phyloP scores from a whole-genome alignment of 2,113 vertebrate species.

The Falco punctatus region DNA sequence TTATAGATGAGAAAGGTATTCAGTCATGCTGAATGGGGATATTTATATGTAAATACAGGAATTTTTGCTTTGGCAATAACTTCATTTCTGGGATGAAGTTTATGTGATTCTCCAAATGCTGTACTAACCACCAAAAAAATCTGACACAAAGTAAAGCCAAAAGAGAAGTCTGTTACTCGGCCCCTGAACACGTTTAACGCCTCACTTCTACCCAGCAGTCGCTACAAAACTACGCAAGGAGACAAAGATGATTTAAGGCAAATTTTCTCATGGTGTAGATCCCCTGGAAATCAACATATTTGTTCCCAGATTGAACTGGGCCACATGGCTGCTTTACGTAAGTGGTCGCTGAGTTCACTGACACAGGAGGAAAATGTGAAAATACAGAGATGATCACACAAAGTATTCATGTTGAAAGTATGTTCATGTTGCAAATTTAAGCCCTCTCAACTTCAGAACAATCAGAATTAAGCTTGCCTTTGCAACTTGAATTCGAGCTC shows the following conservation, averaged over 20 bases:
- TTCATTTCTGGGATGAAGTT: constrained; percentile 58
- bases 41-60: constrained; percentile 77
- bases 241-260: neutral
- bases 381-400: neutral
- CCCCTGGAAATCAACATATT: neutral
- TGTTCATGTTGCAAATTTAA: neutral
- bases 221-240: neutral
- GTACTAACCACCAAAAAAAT: constrained; percentile 23
- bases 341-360: neutral
- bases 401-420: neutral
- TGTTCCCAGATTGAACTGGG: neutral
- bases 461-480: constrained; percentile 21
- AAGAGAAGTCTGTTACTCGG: constrained; percentile 17
- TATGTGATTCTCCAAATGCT: constrained; percentile 56
- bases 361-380: neutral
- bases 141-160: constrained; percentile 17
- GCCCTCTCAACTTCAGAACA: neutral
- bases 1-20: constrained; percentile 69
- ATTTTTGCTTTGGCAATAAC: constrained; percentile 67
- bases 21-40: constrained; percentile 69
- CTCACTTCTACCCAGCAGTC: neutral
- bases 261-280: neutral
- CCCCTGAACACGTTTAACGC: neutral
- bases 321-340: neutral
- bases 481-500: constrained; percentile 53